Base-by-base conservation (phyloP, 2,888 invertebrate genomes). In the Phragmatobia fuliginosa region DNA sequence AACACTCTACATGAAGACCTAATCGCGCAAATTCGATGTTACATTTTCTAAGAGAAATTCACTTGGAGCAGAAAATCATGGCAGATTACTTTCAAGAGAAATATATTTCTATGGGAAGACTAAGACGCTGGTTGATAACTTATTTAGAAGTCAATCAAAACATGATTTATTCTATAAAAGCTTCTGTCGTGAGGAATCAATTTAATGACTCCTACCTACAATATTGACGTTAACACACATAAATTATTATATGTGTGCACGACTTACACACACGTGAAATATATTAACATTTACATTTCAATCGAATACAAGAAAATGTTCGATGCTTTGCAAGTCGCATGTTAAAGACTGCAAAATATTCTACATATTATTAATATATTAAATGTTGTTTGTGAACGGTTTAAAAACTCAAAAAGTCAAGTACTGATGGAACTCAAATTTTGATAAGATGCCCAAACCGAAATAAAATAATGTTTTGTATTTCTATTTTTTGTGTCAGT, bases 41-140 rank as follows among this genome's bases (percentile, higher is more conserved):
- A 60, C 62, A 73, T 71, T 79, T 71, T 77, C 71, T 77, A 59
- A 66, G 69, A 73, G 79, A 77, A 77, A 75, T 72, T 63, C 45
- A 14, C 68, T 64, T 65, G 61, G 28, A n/a, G 33, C 65, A 71
- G 77, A 75, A n/a, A 79, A 73, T 52, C 41, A 71, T 68, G n/a
- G 49, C 0, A 49, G 36, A 67, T 70, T 67, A 36, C 62, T 70
- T 56, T 52, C 70, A 59, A 72, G 68, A 78, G 1, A 32, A 2
- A 14, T 7, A 33, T 49, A 63, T 32, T 49, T 49, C 41, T 62
- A 41, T 41, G 21, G 10, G 11, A 11, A 41, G 11, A 11, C 28
- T 21, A 38, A 65, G 11, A 38, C 28, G 11, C 36, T 36, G 0
- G 31, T 56, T n/a, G 21, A n/a, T 31, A 41, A 31, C 28, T 18